A percentile compares a stretch with the other conserved stretches of the same genome.
Evolutionary conservation across 2,113 vertebrate species (phyloP).

Genomic region (Dascyllus trimaculatus): DNA sequence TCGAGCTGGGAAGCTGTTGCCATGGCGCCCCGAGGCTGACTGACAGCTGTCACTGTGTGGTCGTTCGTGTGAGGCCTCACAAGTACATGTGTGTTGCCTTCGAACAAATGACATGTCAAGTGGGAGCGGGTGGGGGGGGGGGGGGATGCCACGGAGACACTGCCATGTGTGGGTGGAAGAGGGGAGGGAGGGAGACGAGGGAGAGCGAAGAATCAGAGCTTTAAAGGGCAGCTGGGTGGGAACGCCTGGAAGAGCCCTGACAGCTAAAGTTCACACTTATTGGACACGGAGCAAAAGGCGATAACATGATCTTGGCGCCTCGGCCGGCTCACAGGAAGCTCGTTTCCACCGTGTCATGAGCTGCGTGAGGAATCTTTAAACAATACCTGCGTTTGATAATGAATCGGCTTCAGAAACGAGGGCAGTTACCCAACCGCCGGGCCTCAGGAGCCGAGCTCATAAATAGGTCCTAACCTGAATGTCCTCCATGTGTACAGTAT

Average conservation of each 20-base stretch:
- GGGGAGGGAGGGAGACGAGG: neutral
- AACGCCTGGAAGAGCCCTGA: slow-evolving; percentile 4
- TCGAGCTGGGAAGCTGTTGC: slow-evolving; percentile 54
- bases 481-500: neutral
- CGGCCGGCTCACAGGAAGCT: neutral
- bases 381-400: neutral
- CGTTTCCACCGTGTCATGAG: neutral
- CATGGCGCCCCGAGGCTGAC: slow-evolving; percentile 55
- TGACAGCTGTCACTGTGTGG: slow-evolving; percentile 69
- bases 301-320: slow-evolving; percentile 7
- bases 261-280: slow-evolving; percentile 16
- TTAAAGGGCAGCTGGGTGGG: slow-evolving; percentile 33
- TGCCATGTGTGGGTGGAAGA: slow-evolving; percentile 44
- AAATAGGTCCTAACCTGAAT: slow-evolving; percentile 15
- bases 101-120: slow-evolving; percentile 54
- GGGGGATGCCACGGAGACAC: slow-evolving; percentile 30
- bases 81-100: slow-evolving; percentile 23
- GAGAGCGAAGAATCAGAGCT: neutral
- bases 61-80: slow-evolving; percentile 5
- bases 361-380: neutral
- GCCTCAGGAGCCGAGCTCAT: no score
- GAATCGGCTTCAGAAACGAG: neutral
- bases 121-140: slow-evolving; percentile 37
- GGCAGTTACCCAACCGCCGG: neutral
- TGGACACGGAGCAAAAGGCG: neutral